These are phyloP conservation scores for Catharus ustulatus DNA, from an alignment of 2,797 vertebrate genomes.

Conservation along the genomic window DNA sequence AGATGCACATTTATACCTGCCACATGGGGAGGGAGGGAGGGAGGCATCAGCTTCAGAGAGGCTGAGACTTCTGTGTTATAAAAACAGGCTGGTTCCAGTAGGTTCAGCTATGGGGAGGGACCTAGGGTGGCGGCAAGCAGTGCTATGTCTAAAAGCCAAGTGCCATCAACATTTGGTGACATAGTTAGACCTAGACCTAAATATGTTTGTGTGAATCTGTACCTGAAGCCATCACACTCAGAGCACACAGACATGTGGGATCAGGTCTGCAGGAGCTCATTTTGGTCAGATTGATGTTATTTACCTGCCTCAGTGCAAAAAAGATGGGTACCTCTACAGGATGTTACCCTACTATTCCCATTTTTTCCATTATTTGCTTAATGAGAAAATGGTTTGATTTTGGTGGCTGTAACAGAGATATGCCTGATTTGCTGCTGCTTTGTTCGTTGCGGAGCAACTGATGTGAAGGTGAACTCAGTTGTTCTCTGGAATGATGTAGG, in stretches of 20 bases:
- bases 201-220: neutral
- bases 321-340: neutral
- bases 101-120: neutral
- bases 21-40: too few relatives aligned
- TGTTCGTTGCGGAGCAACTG: neutral
- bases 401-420: neutral
- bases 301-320: neutral
- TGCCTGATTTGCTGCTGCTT: neutral
- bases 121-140: rapidly evolving
- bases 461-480: neutral
- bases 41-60: neutral
- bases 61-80: neutral
- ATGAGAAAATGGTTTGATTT: neutral
- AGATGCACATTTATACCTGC: neutral
- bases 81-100: neutral
- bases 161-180: neutral
- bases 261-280: neutral
- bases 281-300: neutral
- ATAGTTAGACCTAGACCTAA: neutral
- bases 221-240: neutral
- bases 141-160: neutral
- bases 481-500: neutral
- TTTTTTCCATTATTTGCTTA: neutral
- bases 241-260: neutral
- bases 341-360: neutral